Evolutionary conservation across 2,888 invertebrate genomes (phyloP).

Genomic region (Epiblema foenella): DNA sequence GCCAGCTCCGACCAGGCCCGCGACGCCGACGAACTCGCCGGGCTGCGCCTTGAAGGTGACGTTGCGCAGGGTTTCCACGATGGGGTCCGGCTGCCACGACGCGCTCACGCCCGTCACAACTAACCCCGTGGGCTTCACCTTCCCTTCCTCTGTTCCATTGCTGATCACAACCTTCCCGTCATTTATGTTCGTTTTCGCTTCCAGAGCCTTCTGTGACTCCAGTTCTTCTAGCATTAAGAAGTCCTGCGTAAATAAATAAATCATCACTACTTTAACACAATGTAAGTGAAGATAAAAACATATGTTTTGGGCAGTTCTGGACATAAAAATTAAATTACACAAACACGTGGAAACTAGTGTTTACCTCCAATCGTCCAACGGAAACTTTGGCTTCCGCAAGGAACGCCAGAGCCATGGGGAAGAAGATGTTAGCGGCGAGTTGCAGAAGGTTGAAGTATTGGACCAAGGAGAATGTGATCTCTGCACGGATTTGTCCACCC

Average conservation of each 20-base stretch:
- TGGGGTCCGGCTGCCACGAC: conserved; percentile 74
- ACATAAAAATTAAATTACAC: neutral
- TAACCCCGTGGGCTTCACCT: conserved; percentile 60
- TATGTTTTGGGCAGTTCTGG: too few species aligned
- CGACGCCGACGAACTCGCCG: conserved; percentile 87
- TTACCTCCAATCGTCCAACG: conserved; percentile 86
- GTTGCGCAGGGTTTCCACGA: conserved; percentile 83
- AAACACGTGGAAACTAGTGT: neutral
- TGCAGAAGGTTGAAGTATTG: conserved; percentile 91
- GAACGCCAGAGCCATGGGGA: conserved; percentile 85
- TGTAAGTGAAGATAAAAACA: neutral
- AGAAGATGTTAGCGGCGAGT: conserved; percentile 86
- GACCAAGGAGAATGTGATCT: conserved; percentile 90
- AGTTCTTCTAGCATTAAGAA: conserved; percentile 77
- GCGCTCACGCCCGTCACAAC: conserved; percentile 74
- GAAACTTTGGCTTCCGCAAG: conserved; percentile 88
- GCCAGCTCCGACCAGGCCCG: conserved; percentile 91
- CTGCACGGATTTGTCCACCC: conserved; percentile 85
- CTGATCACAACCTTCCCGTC: conserved; percentile 55
- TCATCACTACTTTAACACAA: conserved; percentile 6
- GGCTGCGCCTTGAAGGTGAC: conserved; percentile 79
- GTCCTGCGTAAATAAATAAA: conserved; percentile 61
- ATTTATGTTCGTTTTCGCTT: conserved; percentile 51
- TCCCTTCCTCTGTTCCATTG: conserved; percentile 60
- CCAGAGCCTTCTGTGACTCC: conserved; percentile 57